phyloP scores from a whole-genome alignment of 1,140 invertebrate genomes.

The Bombus fervidus region DNA sequence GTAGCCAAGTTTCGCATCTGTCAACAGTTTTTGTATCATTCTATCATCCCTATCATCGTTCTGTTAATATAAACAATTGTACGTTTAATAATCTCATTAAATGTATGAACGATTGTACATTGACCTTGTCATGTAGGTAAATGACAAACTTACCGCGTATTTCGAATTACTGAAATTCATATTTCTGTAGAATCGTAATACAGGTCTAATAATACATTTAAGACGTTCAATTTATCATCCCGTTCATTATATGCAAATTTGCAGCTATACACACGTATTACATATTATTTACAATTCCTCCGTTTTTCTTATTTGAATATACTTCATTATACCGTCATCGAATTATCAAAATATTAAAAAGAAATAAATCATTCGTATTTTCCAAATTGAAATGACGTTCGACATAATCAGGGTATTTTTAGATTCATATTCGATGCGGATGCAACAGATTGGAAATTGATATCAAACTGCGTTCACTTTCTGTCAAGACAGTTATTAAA shows the following conservation, averaged over 20 bases:
- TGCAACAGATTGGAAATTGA: constrained; percentile 41
- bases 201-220: constrained; percentile 56
- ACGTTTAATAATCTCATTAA: constrained; percentile 53
- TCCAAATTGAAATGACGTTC: neutral
- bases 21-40: constrained; percentile 42
- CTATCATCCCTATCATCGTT: constrained; percentile 26
- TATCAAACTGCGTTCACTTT: constrained; percentile 36
- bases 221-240: constrained; percentile 28
- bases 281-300: neutral
- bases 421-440: neutral
- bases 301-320: neutral
- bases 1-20: constrained; percentile 46
- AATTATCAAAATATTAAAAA: neutral
- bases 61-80: constrained; percentile 33
- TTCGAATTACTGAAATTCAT: constrained; percentile 36
- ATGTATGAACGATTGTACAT: constrained; percentile 4
- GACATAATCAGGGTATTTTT: too few relatives aligned
- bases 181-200: neutral
- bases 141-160: neutral
- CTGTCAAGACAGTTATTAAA: constrained; percentile 67
- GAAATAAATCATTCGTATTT: neutral
- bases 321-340: neutral
- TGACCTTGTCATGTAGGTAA: neutral
- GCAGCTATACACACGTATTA: neutral
- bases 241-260: neutral